Evolutionary conservation across 2,888 invertebrate genomes (phyloP), one percentile per base, ranked within the genome.

Genomic region (Cynaeus angustus): DNA sequence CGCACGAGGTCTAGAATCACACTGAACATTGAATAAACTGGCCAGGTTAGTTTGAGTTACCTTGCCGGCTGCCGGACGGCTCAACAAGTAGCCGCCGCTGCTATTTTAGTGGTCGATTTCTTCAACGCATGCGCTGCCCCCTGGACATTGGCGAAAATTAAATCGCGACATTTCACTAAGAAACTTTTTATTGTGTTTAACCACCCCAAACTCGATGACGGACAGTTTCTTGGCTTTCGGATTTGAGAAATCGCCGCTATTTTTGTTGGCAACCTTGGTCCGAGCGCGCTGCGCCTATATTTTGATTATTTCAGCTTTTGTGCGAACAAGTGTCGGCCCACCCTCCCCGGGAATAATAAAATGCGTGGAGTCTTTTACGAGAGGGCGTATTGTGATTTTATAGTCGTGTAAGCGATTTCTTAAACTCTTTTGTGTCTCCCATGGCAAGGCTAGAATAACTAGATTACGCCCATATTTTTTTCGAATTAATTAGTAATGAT

Each of bases 81-180:
- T 79, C 75, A 78, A 82, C 83, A 83, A 83, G 84, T 83, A 84
- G 80, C 78, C 79, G 79, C 72, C 77, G 80, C 79, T 37, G 37
- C 7, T 75, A 78, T 81, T 81, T 79, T 78, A 79, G 79, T 56
- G 79, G 78, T 80, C 79, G 77, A 75, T 75, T 73, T 76, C 71
- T 75, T 74, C 72, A 72, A 79, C 83, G 83, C 83, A 83, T 83
- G 83, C 82, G 82, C 80, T 74, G 69, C 74, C 74, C 73, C 64
- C 74, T 77, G 77, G 61, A 50, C 61, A 61, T 30, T 59, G 26
- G 41, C 52, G 64, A 52, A 64, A 64, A 41, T 52, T 43, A 26
- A 52, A 41, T 43, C 53, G 53, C 53, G 45, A 45, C 41, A 41
- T 55, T 64, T 64, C 33, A 56, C 28, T 30, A 30, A 28, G 30